Conservation (phyloP, 2,888 invertebrate genomes). For the Hecatera dysodea region DNA sequence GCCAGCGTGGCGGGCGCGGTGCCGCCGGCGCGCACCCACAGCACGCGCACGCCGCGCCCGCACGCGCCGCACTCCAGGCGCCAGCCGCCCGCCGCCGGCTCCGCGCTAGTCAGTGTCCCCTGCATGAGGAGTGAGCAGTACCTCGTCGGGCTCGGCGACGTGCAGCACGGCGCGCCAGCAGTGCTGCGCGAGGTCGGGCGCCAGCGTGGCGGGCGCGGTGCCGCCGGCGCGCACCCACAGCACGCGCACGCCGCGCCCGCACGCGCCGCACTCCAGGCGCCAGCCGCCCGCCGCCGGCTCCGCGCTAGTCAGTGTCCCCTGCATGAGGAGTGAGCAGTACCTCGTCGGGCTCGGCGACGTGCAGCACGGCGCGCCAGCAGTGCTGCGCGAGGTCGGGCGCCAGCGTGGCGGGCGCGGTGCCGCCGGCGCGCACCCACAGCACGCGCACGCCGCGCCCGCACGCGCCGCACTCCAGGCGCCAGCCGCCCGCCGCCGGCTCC, state of each 20-base stretch:
- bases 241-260: conserved; percentile 82
- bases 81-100: no score
- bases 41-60: no score
- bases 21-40: no score
- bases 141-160: conserved; percentile 81
- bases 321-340: not conserved
- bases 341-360: conserved; percentile 82
- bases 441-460: conserved; percentile 84
- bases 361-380: conserved; percentile 84
- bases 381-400: conserved; percentile 81
- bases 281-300: conserved; percentile 70
- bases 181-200: conserved; percentile 81
- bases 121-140: not conserved
- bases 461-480: conserved; percentile 86
- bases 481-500: conserved; percentile 77
- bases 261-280: conserved; percentile 70
- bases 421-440: conserved; percentile 73
- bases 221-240: conserved; percentile 73
- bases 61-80: no score
- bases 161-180: conserved; percentile 84
- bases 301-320: conserved; percentile 56
- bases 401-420: conserved; percentile 73
- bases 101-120: no score
- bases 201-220: conserved; percentile 73
- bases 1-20: no score